These are phyloP conservation scores for Asobara japonica DNA, from an alignment of 1,140 invertebrate genomes.

Conservation along the genomic window DNA sequence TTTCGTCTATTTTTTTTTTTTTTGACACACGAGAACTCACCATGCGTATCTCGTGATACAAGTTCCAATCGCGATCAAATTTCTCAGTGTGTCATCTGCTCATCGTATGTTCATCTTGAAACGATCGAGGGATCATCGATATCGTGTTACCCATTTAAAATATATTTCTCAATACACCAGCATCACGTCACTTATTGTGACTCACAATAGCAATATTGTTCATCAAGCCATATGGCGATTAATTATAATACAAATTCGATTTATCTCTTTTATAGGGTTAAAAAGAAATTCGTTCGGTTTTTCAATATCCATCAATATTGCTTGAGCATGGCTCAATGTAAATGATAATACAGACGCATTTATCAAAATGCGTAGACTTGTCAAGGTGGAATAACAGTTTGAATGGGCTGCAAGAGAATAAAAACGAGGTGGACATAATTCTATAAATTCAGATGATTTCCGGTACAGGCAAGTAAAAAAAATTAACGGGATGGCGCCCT, in stretches of 20 bases:
- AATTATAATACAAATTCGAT: background rate
- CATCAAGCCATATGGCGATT: background rate
- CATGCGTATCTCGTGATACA: constrained; percentile 26
- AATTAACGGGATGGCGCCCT: too few species aligned
- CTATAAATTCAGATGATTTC: background rate
- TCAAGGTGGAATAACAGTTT: constrained; percentile 22
- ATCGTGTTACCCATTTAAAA: constrained; percentile 36
- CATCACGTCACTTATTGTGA: constrained; percentile 14
- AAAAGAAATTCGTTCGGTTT: background rate
- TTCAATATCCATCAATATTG: constrained; percentile 7
- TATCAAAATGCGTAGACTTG: constrained; percentile 29
- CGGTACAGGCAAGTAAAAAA: too few species aligned
- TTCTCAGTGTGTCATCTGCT: constrained; percentile 42
- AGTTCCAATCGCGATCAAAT: constrained; percentile 35
- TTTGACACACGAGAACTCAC: constrained; percentile 23
- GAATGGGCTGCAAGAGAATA: background rate
- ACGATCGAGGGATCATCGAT: constrained; percentile 35
- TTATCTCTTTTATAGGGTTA: background rate
- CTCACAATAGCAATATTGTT: constrained; percentile 12
- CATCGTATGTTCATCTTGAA: constrained; percentile 32
- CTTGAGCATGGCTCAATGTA: background rate
- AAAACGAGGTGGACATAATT: constrained; percentile 7
- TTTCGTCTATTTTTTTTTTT: constrained; percentile 8
- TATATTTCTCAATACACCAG: constrained; percentile 7
- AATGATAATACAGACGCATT: constrained; percentile 41